Base-by-base conservation (phyloP, 2,113 vertebrate species). In the Lepidothrix coronata region DNA sequence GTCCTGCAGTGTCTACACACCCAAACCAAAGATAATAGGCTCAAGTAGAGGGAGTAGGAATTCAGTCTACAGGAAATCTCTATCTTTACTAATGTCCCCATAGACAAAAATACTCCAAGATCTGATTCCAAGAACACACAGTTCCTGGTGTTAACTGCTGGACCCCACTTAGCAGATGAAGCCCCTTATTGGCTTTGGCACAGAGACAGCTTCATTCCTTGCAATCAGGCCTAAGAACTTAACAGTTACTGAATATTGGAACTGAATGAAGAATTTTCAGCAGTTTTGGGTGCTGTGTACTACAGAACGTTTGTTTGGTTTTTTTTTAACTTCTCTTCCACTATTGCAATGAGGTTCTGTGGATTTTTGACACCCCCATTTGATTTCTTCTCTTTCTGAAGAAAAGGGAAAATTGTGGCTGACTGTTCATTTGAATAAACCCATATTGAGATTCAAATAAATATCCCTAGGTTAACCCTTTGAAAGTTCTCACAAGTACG, bases 401-500 rank as follows among this genome's bases (percentile, higher is more conserved):
- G 8, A n/a, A 83, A 74, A 79, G 11, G 6, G 10, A 76, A 82
- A 43, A 20, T 65, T 57, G 24, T 86, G 35, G 3, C 17, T 88
- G 58, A 33, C 21, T 91, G 21, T 30, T 85, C 39, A 68, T 80
- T 89, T 83, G 52, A 93, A 85, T 89, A 91, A 77, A 86, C 46
- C 82, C 20, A 67, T 59, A 87, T 14, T 91, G 79, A 91, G 58
- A 94, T 96, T 91, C 63, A 88, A 86, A 92, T 72, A 81, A 92
- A 49, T 63, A 59, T 74, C 94, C 70, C 14, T 62, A 48, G n/a
- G 22, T 9, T 49, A 95, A 74, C 2, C 5, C 39, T 93, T 86
- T 68, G 43, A 82, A 94, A 76, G 10, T 90, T 83, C 35, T 74
- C 31, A 51, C 49, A 88, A 78, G 51, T 39, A 54, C 44, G 70